Evolutionary conservation across 2,888 invertebrate genomes (phyloP), one percentile per base, ranked within the genome.

Genomic region (Acleris emargana): DNA sequence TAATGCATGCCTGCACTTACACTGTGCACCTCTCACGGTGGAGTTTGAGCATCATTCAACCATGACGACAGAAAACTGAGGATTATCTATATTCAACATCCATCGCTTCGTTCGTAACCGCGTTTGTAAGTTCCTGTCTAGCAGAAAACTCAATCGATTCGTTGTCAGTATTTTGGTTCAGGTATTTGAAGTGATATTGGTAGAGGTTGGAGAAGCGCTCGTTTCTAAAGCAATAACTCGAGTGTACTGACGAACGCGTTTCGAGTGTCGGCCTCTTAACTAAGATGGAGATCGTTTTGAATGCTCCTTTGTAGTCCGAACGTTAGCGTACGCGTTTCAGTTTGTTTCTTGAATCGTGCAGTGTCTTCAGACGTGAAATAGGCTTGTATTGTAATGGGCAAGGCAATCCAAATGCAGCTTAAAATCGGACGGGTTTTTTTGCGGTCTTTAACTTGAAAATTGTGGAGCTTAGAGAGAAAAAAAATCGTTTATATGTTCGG

Each of bases 191-290:
- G 43, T 22, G 45, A 16, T 51, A 55, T 50, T 71, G 69, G 77
- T 84, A 71, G n/a, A 50, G 79, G 71, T 60, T 71, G 76, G 75
- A 79, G 81, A 80, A 78, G 79, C 77, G 80, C 80, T 83, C 83
- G 83, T 85, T 86, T 79, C 81, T 76, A 84, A 83, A 86, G 86
- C 73, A 78, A 77, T 84, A 86, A 83, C 87, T 86, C 77, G 81
- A 89, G 87, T 84, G 85, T 82, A 82, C 87, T 87, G 89, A 88
- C 84, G 87, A 83, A 84, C 85, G 87, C 85, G 82, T 79, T 84
- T 83, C 79, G 75, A 87, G 88, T 83, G 85, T 80, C 83, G 75
- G 78, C 83, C 83, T 78, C 86, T 86, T 83, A 81, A 84, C 82
- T 86, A 83, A 83, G 83, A 79, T 74, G 76, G 73, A 80, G 77